Base-by-base conservation (phyloP, 2,888 invertebrate genomes). In the Pammene aurita region DNA sequence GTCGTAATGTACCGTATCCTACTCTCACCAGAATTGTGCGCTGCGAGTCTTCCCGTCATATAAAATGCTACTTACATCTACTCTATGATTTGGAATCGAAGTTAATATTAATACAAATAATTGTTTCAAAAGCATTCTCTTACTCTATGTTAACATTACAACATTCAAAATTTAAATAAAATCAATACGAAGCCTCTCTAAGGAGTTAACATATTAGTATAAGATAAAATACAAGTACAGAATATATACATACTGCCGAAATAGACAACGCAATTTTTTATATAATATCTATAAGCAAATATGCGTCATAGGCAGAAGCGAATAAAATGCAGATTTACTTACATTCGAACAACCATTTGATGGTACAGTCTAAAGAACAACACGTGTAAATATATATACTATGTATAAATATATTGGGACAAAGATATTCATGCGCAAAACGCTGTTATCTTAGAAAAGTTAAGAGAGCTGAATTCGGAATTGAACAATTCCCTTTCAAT, bases 11-110 rank as follows among this genome's bases (percentile, higher is more conserved):
- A 52, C n/a, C 46, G 38, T 61, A 56, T 65, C 74, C 82, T 89
- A 89, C 18, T 89, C 87, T 92, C 92, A 92, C 92, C 84, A 76
- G 84, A 84, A 75, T 92, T 92, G 92, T 92, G 92, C 92, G 92
- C 88, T 88, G 89, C 88, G 83, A 88, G 83, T 90, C 88, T 82
- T 85, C 84, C 84, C 84, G 74, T 82, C 77, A 77, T 71, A 84
- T 84, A 80, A 86, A 81, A 83, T 84, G 78, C 80, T 84, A 85
- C 80, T 84, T 81, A 84, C 65, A 74, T 74, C 56, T 72, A 72
- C 68, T 65, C 76, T 55, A 48, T 44, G 4, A 38, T 52, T 35
- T 18, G 42, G 57, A 57, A 57, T 63, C 16, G n/a, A 44, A 56
- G 55, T 55, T 44, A 48, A 56, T 62, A 63, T 57, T 26, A 48